Evolutionary conservation across 2,888 invertebrate species (phyloP).

Genomic region (Temnothorax unifasciatus): DNA sequence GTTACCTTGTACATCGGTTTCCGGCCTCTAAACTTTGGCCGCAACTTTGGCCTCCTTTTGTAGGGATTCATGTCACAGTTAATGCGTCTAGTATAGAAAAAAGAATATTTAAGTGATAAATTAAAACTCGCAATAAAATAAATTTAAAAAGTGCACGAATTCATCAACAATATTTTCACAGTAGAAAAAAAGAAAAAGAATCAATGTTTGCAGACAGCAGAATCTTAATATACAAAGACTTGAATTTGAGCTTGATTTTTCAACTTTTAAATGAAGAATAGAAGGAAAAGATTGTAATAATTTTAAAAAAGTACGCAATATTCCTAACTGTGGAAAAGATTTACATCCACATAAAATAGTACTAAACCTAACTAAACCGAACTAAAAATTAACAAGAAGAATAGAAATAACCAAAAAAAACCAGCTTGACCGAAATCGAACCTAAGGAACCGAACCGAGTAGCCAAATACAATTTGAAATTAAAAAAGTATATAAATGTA

Average conservation of each 20-base stretch:
- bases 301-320: neutral
- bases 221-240: neutral
- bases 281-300: neutral
- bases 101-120: neutral
- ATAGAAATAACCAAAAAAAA: neutral
- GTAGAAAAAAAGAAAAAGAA: too few relatives aligned
- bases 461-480: neutral
- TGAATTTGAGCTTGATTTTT: neutral
- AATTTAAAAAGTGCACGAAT: too few relatives aligned
- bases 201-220: too few relatives aligned
- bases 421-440: neutral
- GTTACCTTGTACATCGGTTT: slow-evolving; percentile 1
- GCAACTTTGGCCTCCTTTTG: neutral
- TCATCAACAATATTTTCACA: too few relatives aligned
- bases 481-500: too few relatives aligned
- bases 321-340: neutral
- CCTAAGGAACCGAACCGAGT: neutral
- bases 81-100: neutral
- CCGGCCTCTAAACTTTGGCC: neutral
- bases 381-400: neutral
- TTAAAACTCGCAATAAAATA: too few relatives aligned
- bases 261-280: neutral
- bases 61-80: neutral
- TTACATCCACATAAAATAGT: neutral
- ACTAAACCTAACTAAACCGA: neutral